Conservation (phyloP, 2,888 invertebrate genomes). For the Phaonia tiefii region DNA sequence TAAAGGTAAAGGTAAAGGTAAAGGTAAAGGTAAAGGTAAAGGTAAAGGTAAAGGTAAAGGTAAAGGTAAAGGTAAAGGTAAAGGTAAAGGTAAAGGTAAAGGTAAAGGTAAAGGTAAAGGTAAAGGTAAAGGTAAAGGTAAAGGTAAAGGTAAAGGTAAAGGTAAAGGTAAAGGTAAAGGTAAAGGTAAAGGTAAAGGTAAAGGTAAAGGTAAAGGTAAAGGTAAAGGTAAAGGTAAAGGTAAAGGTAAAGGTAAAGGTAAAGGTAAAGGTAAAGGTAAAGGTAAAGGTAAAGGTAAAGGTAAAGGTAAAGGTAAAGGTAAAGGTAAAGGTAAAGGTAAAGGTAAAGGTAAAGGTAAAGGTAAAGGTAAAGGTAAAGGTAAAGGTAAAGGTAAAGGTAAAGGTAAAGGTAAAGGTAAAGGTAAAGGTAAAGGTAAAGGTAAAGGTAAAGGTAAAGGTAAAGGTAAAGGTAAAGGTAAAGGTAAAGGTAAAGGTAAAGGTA, state of each 20-base stretch:
- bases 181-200: conserved; percentile 1
- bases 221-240: background rate
- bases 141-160: too few relatives aligned
- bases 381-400: conserved; percentile 1
- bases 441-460: conserved; percentile 1
- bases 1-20: too few relatives aligned
- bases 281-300: background rate
- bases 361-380: conserved; percentile 1
- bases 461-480: background rate
- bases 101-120: too few relatives aligned
- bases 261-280: conserved; percentile 1
- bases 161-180: background rate
- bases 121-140: too few relatives aligned
- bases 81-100: too few relatives aligned
- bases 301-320: conserved; percentile 1
- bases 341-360: background rate
- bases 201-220: conserved; percentile 1
- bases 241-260: conserved; percentile 1
- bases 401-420: background rate
- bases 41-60: too few relatives aligned
- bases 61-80: too few relatives aligned
- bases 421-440: conserved; percentile 1
- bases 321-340: conserved; percentile 1
- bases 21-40: too few relatives aligned
- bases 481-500: conserved; percentile 1